A percentile compares a stretch with the other conserved stretches of the same genome.
phyloP scores from a whole-genome alignment of 2,113 vertebrate species.

The Dascyllus trimaculatus region DNA sequence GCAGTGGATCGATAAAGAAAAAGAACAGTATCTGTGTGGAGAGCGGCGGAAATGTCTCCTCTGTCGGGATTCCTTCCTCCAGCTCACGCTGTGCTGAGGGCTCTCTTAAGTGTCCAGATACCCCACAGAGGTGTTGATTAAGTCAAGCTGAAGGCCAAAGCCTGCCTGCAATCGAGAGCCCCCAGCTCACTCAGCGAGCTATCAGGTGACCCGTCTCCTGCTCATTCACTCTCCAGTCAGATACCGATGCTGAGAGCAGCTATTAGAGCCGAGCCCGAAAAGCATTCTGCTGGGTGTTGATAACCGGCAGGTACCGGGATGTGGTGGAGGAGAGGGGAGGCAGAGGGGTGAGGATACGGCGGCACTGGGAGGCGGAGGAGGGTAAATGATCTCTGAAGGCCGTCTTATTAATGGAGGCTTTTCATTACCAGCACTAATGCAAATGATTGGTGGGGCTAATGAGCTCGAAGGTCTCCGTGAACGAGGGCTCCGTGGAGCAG shows the following conservation, averaged over 20 bases:
- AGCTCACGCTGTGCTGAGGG: constrained; percentile 56
- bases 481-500: constrained; percentile 55
- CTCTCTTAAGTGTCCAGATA: constrained; percentile 74
- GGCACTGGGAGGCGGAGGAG: constrained; percentile 61
- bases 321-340: constrained; percentile 4
- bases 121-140: constrained; percentile 78
- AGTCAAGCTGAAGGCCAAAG: constrained; percentile 80
- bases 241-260: constrained; percentile 69
- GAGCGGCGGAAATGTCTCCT: constrained; percentile 62
- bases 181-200: constrained; percentile 70
- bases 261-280: constrained; percentile 64
- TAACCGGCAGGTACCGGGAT: constrained; percentile 66
- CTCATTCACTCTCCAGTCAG: constrained; percentile 65
- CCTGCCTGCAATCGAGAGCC: constrained; percentile 63
- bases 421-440: constrained; percentile 79
- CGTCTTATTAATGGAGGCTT: constrained; percentile 79
- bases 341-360: constrained; percentile 36
- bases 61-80: constrained; percentile 59
- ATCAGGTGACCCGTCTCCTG: constrained; percentile 70
- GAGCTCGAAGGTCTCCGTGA: constrained; percentile 68
- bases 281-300: constrained; percentile 69
- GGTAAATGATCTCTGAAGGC: constrained; percentile 82
- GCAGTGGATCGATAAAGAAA: constrained; percentile 60
- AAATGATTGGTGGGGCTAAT: constrained; percentile 78
- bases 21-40: constrained; percentile 52